phyloP scores from a whole-genome alignment of 2,888 invertebrate species.

The Ecdyonurus torrentis region DNA sequence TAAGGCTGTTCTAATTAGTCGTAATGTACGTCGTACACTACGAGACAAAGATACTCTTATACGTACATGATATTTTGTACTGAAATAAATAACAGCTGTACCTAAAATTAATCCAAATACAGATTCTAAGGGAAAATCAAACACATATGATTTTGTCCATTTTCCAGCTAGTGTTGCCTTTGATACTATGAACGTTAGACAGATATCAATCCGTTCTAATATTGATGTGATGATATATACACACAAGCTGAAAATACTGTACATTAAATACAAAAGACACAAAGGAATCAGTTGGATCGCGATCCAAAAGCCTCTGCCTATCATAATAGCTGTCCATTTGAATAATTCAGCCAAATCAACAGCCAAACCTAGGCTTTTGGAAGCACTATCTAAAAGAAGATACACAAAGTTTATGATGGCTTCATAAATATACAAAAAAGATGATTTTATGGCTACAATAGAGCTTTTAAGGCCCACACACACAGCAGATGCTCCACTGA shows the following conservation, averaged over 20 bases:
- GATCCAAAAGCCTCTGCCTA: constrained; percentile 10
- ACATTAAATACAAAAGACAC: constrained; percentile 5
- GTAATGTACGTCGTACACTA: background rate
- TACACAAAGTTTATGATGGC: background rate
- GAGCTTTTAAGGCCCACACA: background rate
- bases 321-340: constrained; percentile 7
- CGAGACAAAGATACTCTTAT: background rate
- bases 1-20: background rate
- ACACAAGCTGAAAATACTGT: constrained; percentile 4
- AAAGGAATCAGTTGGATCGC: constrained; percentile 8
- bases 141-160: background rate
- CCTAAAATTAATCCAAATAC: constrained; percentile 1
- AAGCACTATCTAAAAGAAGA: background rate
- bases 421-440: background rate
- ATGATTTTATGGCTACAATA: background rate
- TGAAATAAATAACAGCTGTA: background rate
- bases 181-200: background rate
- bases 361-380: background rate
- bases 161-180: background rate
- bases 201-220: constrained; percentile 5
- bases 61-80: background rate
- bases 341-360: constrained; percentile 5
- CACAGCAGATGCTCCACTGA: background rate
- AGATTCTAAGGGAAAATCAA: constrained; percentile 8
- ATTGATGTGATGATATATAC: constrained; percentile 7